A percentile compares a stretch with the other conserved stretches of the same genome.
Conservation (phyloP, 2,888 invertebrate genomes). For the Deilephila porcellus region DNA sequence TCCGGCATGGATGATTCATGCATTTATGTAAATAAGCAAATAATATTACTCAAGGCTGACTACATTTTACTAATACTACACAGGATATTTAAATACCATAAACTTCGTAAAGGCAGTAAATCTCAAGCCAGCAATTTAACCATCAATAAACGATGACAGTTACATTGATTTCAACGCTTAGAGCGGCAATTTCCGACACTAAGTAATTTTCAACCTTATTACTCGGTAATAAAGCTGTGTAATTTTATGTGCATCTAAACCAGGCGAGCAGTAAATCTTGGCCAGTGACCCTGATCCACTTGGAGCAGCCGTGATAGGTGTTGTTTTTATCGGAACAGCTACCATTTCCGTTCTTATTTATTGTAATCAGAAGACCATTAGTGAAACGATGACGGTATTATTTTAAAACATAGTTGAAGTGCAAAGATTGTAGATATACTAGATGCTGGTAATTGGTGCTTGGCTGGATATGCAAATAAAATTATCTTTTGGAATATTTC, state of each 20-base stretch:
- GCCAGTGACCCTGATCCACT: conserved; percentile 64
- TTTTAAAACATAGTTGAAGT: neutral
- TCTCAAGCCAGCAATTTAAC: neutral
- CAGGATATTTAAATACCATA: conserved; percentile 2
- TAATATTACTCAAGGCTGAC: conserved; percentile 5
- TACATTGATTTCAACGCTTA: conserved; percentile 57
- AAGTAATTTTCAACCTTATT: neutral
- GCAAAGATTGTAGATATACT: too few relatives aligned
- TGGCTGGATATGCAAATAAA: too few relatives aligned
- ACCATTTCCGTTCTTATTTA: conserved; percentile 28
- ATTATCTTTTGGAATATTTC: too few relatives aligned
- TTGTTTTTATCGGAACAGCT: conserved; percentile 23
- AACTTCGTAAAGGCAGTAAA: neutral
- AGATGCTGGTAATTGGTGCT: too few relatives aligned
- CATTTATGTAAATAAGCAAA: neutral
- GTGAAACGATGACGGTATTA: neutral
- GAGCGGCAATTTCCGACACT: conserved; percentile 36
- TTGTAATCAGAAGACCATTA: conserved; percentile 7
- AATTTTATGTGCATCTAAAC: conserved; percentile 35
- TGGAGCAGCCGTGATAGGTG: conserved; percentile 39
- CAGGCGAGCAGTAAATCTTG: conserved; percentile 46
- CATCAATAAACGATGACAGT: conserved; percentile 52
- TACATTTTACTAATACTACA: neutral
- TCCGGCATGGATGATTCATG: too few relatives aligned
- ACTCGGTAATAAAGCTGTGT: conserved; percentile 7